Evolutionary conservation across 2,888 invertebrate genomes (phyloP), one percentile per base, ranked within the genome.

Genomic region (Ectemnius continuus): DNA sequence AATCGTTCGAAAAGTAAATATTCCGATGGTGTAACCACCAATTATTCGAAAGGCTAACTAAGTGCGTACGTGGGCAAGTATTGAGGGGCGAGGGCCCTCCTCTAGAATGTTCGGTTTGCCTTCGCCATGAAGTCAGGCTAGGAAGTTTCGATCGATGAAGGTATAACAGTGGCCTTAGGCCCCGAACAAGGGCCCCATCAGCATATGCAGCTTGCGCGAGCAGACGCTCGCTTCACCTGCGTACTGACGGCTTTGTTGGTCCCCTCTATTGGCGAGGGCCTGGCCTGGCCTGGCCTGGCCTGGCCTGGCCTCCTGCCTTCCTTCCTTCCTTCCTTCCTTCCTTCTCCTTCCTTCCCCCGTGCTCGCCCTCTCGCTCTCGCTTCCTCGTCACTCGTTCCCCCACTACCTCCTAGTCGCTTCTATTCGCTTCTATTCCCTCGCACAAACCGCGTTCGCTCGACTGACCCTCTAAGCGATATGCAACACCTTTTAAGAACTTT

Each of bases 181-280:
- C 75, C 72, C 77, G 48, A 62, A 61, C 68, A 67, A 65, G 72
- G 63, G 75, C 61, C 70, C 68, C 61, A 70, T 56, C 62, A 75
- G 65, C 73, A 16, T 16, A 16, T 16, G 77, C 84, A 83, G 85
- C 81, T 76, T 79, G 82, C 71, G n/a, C 76, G 72, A 80, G 82
- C 85, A 84, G 85, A 84, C 80, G 85, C 76, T 83, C 71, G 80
- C 70, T 78, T 81, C 82, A 83, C 82, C 82, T 83, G 82, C 82
- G 79, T 75, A 76, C 70, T 77, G 74, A 73, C 65, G 76, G 83
- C 85, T 85, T 84, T 84, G 14, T 61, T 62, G 58, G 46, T 23
- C 61, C 75, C 69, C 76, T 58, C 76, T 62, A 46, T 47, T 52
- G 36, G 48, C 6, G 46, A 11, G 28, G 47, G 61, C 36, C 18